Percentiles rank a stretch among this genome's conserved stretches.
Evolutionary conservation across 2,113 vertebrate species (phyloP).

Genomic region (Oreochromis aureus): DNA sequence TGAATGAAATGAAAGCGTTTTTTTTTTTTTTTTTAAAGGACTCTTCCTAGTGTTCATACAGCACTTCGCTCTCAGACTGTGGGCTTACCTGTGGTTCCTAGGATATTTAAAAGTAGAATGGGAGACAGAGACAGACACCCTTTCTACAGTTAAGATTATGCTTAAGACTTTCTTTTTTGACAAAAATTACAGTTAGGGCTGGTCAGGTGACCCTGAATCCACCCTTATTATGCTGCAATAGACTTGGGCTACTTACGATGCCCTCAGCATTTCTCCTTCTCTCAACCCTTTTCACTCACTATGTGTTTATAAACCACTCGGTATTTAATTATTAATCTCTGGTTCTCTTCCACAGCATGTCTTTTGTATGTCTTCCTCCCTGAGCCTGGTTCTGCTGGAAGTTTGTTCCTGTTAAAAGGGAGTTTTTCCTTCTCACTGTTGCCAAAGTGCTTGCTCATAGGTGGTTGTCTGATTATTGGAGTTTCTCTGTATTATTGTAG

Average conservation of each 20-base stretch:
- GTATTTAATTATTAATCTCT: neutral
- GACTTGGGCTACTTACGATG: accelerated
- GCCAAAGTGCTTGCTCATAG: neutral
- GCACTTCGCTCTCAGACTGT: neutral
- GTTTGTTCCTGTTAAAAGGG: neutral
- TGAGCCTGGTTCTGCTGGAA: neutral
- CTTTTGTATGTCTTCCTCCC: neutral
- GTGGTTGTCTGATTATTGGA: neutral
- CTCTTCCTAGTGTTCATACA: accelerated
- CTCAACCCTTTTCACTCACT: neutral
- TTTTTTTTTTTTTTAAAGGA: neutral
- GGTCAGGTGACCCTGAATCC: neutral
- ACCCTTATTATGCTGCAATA: neutral
- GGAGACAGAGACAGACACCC: neutral
- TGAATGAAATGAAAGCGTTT: neutral
- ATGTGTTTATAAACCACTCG: neutral
- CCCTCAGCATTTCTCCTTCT: accelerated
- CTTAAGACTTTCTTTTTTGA: neutral
- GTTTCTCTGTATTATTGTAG: neutral
- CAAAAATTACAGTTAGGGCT: neutral
- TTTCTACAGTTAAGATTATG: neutral
- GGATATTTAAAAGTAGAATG: neutral
- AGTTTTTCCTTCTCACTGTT: neutral
- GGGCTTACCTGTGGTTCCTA: neutral
- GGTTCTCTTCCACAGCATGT: neutral